Evolutionary conservation across 2,113 vertebrate species (phyloP), one percentile per base, ranked within the genome.

Genomic region (Leptocoma aspasia): DNA sequence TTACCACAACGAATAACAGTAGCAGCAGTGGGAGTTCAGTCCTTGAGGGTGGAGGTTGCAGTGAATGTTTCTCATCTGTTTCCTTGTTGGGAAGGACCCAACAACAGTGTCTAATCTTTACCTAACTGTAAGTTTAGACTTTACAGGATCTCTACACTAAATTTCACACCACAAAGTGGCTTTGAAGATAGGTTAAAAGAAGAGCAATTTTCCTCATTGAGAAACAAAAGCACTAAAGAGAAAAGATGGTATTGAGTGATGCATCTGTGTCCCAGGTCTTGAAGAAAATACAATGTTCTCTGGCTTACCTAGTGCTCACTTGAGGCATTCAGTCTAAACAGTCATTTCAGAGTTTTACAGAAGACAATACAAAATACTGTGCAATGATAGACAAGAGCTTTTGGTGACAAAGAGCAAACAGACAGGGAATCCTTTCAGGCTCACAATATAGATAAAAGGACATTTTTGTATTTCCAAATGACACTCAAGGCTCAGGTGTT

Each of bases 391-490:
- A 39, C 87, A 95, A 63, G 66, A 79, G 79, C 57, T 60, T 82
- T 66, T 66, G 86, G 94, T 60, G 69, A 86, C 71, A 89, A 82
- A 91, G 72, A 89, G 31, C 70, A 77, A 81, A 93, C 13, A 90
- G 70, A 65, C 35, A 81, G 52, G 75, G 84, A 94, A 72, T 77
- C 61, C 85, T 94, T 92, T 66, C 42, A 53, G 68, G 39, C 82
- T 91, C 90, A 81, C 88, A 92, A 53, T 61, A 70, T n/a, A 94
- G 78, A 89, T 86, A 91, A 97, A 96, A 89, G 53, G 52, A 54
- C 69, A 59, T 87, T 91, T 95, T 86, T 96, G 57, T 94, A 80
- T 94, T 92, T 92, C 86, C 54, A 92, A 94, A 88, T 91, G 68
- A 85, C 95, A 54, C 91, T 90, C 83, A 54, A 91, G 90, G 83